These are phyloP conservation scores for Leptinotarsa haldemani DNA, from an alignment of 2,888 invertebrate species.

Conservation along the genomic window DNA sequence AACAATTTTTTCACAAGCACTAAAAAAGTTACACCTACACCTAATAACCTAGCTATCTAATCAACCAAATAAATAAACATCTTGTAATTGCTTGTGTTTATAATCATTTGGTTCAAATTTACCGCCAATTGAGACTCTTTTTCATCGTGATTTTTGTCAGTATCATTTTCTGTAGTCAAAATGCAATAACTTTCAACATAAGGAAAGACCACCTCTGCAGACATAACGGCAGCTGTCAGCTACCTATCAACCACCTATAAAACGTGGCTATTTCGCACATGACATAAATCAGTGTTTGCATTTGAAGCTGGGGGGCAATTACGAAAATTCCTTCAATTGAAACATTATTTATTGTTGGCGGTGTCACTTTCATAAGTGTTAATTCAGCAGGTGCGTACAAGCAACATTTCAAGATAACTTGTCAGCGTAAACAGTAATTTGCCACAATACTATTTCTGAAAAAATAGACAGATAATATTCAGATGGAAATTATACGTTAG, in stretches of 20 bases:
- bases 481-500: slow-evolving; percentile 30
- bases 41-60: too few relatives aligned
- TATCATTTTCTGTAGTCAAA: too few relatives aligned
- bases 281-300: not conserved
- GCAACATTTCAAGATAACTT: slow-evolving; percentile 25
- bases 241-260: not conserved
- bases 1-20: too few relatives aligned
- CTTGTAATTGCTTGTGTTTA: too few relatives aligned
- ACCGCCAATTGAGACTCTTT: too few relatives aligned
- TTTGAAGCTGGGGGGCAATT: slow-evolving; percentile 9
- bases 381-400: slow-evolving; percentile 26
- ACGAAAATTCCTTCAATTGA: slow-evolving; percentile 18
- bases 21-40: too few relatives aligned
- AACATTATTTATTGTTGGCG: slow-evolving; percentile 23
- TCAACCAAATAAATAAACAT: too few relatives aligned
- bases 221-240: not conserved
- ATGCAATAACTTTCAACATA: not conserved
- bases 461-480: slow-evolving; percentile 25
- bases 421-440: slow-evolving; percentile 9
- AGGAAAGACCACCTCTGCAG: not conserved
- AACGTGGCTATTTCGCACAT: not conserved
- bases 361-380: slow-evolving; percentile 21
- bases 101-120: too few relatives aligned
- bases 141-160: too few relatives aligned
- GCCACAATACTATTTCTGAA: slow-evolving; percentile 9